A percentile compares a stretch with the other conserved stretches of the same genome.
Conservation (phyloP, 23 tunicate species). For the Oikopleura dioica region DNA sequence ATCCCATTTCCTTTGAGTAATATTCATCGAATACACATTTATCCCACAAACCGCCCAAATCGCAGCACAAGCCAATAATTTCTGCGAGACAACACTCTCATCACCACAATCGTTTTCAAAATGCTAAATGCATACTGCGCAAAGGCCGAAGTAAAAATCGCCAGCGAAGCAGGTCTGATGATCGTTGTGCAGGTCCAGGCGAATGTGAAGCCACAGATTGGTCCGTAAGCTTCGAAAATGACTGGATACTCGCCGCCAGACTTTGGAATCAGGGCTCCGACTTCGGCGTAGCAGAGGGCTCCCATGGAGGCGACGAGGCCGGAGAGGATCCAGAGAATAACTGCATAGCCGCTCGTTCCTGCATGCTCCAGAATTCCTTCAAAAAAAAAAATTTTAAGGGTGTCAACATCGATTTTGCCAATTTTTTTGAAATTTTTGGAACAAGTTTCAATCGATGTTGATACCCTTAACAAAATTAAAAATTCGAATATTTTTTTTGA, state of each 20-base stretch:
- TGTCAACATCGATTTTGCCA: too few species aligned
- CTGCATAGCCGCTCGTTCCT: constrained; percentile 5
- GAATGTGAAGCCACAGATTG: constrained; percentile 57
- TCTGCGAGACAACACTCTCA: constrained; percentile 22
- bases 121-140: constrained; percentile 38
- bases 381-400: too few species aligned
- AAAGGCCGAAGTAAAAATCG: constrained; percentile 55
- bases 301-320: constrained; percentile 68
- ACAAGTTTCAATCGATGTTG: too few species aligned
- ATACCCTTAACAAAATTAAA: too few species aligned
- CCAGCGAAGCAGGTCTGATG: constrained; percentile 58
- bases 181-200: constrained; percentile 78
- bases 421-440: too few species aligned
- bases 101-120: neutral
- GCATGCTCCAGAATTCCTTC: neutral
- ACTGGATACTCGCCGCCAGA: constrained; percentile 97
- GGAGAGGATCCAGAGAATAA: constrained; percentile 35
- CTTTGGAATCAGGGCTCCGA: constrained; percentile 95
- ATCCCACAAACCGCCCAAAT: constrained; percentile 34
- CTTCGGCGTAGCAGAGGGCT: constrained; percentile 80
- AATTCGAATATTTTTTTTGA: too few species aligned
- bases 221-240: constrained; percentile 73
- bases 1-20: neutral
- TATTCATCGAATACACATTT: constrained; percentile 23
- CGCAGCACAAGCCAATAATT: constrained; percentile 34